Evolutionary conservation across 2,888 invertebrate genomes (phyloP).

Genomic region (Diarsia brunnea): DNA sequence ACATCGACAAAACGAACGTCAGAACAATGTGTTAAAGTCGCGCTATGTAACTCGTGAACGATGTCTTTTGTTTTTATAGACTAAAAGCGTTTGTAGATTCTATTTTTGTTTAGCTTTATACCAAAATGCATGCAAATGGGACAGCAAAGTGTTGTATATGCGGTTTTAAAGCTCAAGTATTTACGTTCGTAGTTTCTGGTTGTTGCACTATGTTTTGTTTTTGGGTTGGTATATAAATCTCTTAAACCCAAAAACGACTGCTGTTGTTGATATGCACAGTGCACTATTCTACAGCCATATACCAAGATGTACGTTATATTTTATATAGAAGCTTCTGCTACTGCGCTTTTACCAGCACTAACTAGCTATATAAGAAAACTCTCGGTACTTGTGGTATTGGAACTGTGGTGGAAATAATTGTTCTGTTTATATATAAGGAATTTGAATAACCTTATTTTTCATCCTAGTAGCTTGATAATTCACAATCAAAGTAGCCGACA

Average conservation of each 20-base stretch:
- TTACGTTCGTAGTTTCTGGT: conserved; percentile 42
- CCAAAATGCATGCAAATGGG: conserved; percentile 61
- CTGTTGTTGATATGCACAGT: conserved; percentile 10
- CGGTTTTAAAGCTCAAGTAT: conserved; percentile 58
- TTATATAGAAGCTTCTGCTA: not conserved
- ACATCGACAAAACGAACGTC: conserved; percentile 77
- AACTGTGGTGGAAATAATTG: not conserved
- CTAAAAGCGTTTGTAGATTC: conserved; percentile 61
- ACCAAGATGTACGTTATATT: not conserved
- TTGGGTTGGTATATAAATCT: conserved; percentile 33
- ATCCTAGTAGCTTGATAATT: not conserved
- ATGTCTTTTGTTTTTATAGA: conserved; percentile 63
- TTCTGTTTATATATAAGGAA: not conserved
- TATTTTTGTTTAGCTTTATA: conserved; percentile 63
- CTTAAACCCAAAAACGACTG: conserved; percentile 16
- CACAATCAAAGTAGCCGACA: not conserved
- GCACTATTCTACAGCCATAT: conserved; percentile 8
- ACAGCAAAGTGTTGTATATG: conserved; percentile 54
- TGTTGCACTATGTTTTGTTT: conserved; percentile 34
- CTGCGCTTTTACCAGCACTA: not conserved
- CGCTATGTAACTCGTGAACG: conserved; percentile 59
- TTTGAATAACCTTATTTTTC: not conserved
- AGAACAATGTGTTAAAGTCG: conserved; percentile 73
- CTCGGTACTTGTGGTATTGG: not conserved
- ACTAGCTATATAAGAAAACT: not conserved